Evolutionary conservation across 2,888 invertebrate genomes (phyloP).

Genomic region (Athetis lepigone): DNA sequence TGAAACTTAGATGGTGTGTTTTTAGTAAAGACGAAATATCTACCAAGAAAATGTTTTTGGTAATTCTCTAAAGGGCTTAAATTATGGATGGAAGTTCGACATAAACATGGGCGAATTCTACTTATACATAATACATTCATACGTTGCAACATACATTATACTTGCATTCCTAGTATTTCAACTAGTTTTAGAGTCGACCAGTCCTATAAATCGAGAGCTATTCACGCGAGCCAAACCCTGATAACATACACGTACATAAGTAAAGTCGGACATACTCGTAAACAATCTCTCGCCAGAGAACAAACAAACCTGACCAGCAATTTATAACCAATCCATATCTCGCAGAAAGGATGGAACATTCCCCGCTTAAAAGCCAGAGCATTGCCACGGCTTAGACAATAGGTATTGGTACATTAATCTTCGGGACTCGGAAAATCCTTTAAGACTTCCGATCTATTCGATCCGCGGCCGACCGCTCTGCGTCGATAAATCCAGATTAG

Average conservation of each 20-base stretch:
- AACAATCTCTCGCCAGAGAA: slow-evolving; percentile 4
- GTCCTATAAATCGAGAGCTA: slow-evolving; percentile 18
- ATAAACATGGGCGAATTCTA: too few relatives aligned
- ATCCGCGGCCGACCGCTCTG: slow-evolving; percentile 64
- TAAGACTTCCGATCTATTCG: slow-evolving; percentile 77
- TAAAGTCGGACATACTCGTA: slow-evolving; percentile 2
- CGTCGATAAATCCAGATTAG: slow-evolving; percentile 81
- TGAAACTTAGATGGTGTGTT: too few relatives aligned
- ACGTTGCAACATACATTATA: slow-evolving; percentile 12
- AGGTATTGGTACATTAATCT: slow-evolving; percentile 73
- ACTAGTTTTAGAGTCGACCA: slow-evolving; percentile 14
- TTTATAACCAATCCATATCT: slow-evolving; percentile 59
- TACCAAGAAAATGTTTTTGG: too few relatives aligned
- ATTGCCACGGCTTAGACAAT: slow-evolving; percentile 62
- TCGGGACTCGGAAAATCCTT: slow-evolving; percentile 79
- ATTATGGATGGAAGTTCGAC: too few relatives aligned
- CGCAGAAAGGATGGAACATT: slow-evolving; percentile 33
- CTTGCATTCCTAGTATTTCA: slow-evolving; percentile 5
- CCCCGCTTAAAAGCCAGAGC: slow-evolving; percentile 36
- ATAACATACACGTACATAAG: slow-evolving; percentile 26
- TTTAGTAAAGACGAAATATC: too few relatives aligned
- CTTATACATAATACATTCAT: slow-evolving; percentile 14
- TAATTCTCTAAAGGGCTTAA: too few relatives aligned
- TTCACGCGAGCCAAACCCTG: slow-evolving; percentile 12
- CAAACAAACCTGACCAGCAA: slow-evolving; percentile 13